Conservation (phyloP, 1,140 invertebrate species). For the Trichonephila inaurata region DNA sequence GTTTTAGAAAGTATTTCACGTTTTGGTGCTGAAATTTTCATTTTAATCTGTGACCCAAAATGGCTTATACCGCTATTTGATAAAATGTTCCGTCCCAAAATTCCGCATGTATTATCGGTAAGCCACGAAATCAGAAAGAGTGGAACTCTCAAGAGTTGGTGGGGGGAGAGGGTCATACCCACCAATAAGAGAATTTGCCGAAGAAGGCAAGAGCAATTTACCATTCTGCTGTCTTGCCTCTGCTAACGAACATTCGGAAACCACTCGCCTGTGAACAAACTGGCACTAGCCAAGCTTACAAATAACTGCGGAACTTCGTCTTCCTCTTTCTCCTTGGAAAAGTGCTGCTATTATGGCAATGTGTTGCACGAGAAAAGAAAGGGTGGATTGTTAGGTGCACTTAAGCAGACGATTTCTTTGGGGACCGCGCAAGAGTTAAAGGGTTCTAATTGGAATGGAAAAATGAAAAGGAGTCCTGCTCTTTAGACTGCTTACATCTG, state of each 20-base stretch:
- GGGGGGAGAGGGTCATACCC: background rate
- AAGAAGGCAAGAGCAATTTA: background rate
- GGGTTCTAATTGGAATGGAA: constrained; percentile 22
- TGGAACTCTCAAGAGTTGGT: background rate
- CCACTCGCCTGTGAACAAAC: constrained; percentile 47
- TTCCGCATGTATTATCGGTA: constrained; percentile 10
- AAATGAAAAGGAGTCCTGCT: background rate
- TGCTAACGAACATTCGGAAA: constrained; percentile 51
- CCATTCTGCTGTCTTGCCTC: constrained; percentile 36
- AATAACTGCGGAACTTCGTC: background rate
- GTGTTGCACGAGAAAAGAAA: constrained; percentile 41
- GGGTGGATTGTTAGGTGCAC: constrained; percentile 31
- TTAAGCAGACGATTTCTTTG: constrained; percentile 20
- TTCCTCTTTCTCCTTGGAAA: background rate
- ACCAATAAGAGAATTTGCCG: constrained; percentile 23
- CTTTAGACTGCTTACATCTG: background rate
- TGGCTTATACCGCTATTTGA: background rate
- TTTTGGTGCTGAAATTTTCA: too few relatives aligned
- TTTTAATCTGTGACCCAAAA: background rate
- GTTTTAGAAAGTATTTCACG: too few relatives aligned
- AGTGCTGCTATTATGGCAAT: constrained; percentile 38
- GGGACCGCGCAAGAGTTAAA: background rate
- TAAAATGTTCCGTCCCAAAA: background rate
- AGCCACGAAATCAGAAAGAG: constrained; percentile 53
- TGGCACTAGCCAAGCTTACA: constrained; percentile 8